These are phyloP conservation scores for Chiroxiphia lanceolata DNA, from an alignment of 2,797 vertebrate genomes.

Conservation along the genomic window DNA sequence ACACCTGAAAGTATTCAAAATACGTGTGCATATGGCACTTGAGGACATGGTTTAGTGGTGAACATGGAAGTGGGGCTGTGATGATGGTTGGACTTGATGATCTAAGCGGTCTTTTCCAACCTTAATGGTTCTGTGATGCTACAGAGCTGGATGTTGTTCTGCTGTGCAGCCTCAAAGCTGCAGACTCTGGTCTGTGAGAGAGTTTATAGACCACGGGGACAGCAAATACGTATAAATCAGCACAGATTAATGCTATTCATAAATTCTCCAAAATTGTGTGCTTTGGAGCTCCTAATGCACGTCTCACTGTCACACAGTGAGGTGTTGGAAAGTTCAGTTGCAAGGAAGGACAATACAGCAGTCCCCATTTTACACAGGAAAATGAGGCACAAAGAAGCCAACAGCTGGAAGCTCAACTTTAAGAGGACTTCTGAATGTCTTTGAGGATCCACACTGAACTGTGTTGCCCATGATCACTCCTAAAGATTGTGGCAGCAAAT, in stretches of 20 bases:
- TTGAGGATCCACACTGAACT: neutral
- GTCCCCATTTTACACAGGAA: neutral
- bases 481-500: neutral
- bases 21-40: neutral
- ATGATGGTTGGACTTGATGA: neutral
- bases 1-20: neutral
- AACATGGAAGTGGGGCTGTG: neutral
- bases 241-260: neutral
- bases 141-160: neutral
- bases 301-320: accelerated
- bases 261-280: neutral
- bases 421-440: neutral
- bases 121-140: too few relatives aligned
- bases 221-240: neutral
- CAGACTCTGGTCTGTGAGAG: neutral
- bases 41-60: neutral
- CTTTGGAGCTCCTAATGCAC: neutral
- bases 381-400: neutral
- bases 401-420: accelerated
- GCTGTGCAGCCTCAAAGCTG: neutral
- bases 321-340: neutral
- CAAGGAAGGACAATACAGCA: neutral
- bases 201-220: neutral
- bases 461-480: accelerated
- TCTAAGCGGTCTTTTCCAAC: neutral